These are phyloP conservation scores for Augiades crinisus DNA, from an alignment of 2,888 invertebrate genomes.

Conservation along the genomic window DNA sequence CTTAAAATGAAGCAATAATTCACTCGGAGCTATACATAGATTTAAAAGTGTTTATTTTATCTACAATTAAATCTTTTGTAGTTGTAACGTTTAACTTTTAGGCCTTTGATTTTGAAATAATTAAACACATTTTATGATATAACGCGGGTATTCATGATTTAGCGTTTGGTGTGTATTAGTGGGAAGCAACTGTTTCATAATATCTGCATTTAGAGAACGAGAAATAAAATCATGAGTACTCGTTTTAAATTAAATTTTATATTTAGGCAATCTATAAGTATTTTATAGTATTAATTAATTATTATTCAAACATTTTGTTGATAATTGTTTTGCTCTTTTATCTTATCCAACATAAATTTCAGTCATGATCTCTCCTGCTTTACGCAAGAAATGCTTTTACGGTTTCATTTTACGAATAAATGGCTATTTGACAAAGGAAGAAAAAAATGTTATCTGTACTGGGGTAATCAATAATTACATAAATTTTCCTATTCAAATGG, in stretches of 20 bases:
- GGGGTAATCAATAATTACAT: too few species aligned
- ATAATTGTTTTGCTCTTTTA: not conserved
- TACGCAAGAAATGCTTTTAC: not conserved
- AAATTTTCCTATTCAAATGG: too few species aligned
- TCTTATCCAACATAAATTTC: not conserved
- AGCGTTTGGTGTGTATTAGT: too few species aligned
- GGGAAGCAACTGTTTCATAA: too few species aligned
- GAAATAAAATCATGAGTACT: too few species aligned
- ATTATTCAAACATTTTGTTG: not conserved
- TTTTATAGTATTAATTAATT: constrained; percentile 6
- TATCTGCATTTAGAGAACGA: too few species aligned
- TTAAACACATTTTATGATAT: too few species aligned
- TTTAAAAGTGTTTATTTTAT: not conserved
- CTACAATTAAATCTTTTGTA: not conserved
- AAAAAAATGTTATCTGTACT: too few species aligned
- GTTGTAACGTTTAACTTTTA: not conserved
- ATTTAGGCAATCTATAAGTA: not conserved
- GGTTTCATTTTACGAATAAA: too few species aligned
- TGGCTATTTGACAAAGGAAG: too few species aligned
- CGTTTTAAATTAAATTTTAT: not conserved
- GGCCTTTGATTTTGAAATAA: too few species aligned
- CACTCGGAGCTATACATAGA: not conserved
- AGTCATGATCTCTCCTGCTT: constrained; percentile 2
- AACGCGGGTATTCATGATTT: too few species aligned
- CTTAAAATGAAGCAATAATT: constrained; percentile 11